These are phyloP conservation scores for Tachysurus vachellii DNA, from an alignment of 2,113 vertebrate genomes.

Conservation along the genomic window DNA sequence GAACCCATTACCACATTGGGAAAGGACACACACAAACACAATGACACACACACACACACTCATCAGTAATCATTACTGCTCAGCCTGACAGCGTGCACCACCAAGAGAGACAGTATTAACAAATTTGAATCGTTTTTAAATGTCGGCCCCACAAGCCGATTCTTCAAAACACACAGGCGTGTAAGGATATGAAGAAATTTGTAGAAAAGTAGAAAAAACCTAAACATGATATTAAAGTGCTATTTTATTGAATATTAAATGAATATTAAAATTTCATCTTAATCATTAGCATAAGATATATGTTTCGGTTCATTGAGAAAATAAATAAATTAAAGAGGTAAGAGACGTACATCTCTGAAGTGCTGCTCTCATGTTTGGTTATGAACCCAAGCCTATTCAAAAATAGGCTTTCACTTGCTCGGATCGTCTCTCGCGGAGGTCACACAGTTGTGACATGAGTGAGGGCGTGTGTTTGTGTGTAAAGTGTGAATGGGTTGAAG, in stretches of 20 bases:
- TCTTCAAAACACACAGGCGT: not conserved
- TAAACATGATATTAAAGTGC: too few relatives aligned
- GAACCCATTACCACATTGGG: not conserved
- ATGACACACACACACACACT: not conserved
- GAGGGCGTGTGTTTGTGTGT: not conserved
- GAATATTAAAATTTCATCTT: not conserved
- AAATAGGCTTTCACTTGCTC: not conserved
- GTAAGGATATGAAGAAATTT: not conserved
- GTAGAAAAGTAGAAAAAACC: too few relatives aligned
- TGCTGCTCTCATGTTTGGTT: not conserved
- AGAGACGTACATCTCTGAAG: not conserved
- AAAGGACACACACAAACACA: not conserved
- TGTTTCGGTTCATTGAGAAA: not conserved
- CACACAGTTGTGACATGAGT: not conserved
- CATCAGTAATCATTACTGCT: not conserved
- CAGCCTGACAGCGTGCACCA: not conserved
- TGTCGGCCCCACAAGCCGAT: not conserved
- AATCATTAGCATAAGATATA: not conserved
- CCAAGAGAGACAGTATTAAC: not conserved
- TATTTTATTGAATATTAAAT: too few relatives aligned
- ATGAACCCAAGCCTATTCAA: not conserved
- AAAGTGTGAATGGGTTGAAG: not conserved
- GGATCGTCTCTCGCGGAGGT: conserved; percentile 1
- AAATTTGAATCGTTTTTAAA: not conserved
- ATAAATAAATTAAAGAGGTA: not conserved